Base-by-base conservation (phyloP, 2,888 invertebrate genomes). In the Baccha elongata region DNA sequence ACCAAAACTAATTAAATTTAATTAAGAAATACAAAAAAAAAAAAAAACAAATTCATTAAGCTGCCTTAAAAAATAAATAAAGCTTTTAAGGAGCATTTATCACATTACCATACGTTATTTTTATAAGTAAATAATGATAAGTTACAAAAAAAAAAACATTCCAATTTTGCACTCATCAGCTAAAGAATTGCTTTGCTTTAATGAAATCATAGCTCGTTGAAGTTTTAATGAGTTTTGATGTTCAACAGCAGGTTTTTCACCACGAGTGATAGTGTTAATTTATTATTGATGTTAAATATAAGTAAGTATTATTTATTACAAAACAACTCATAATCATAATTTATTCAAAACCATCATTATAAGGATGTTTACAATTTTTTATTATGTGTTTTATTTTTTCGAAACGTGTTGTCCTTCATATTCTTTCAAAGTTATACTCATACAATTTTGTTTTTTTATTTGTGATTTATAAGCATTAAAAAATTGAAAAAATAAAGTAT, bases 231-330 rank as follows among this genome's bases (percentile, higher is more conserved):
- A 55, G 19, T 26, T 58, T 58, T 11, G 15, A 17, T 60, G 42
- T 60, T 42, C 1, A 23, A 23, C 44, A 35, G 69, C 44, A 35
- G 69, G 55, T 64, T 55, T 53, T 68, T 68, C 62, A 68, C 46
- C 62, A 68, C 46, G 26, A 46, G 37, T 58, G 37, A n/a, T 64
- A 76, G 64, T 71, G 64, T 64, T 55, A 53, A 55, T 48, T 40
- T 50, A 68, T 23, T 48, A 21, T 32, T 64, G 21, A 53, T 69
- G 23, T 60, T 40, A 35, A 42, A 35, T 64, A 58, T 80, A 69
- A 80, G 50, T 62, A 32, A 42, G 69, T 71, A 81, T 71, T 81
- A 81, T 81, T 75, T 75, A 81, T 81, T 46, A 44, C 42, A 50
- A 21, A 37, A 32, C 29, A 32, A 32, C n/a, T 11, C n/a, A 50